Base-by-base conservation (phyloP, 2,888 invertebrate genomes). In the Oxyteleia sp. region DNA sequence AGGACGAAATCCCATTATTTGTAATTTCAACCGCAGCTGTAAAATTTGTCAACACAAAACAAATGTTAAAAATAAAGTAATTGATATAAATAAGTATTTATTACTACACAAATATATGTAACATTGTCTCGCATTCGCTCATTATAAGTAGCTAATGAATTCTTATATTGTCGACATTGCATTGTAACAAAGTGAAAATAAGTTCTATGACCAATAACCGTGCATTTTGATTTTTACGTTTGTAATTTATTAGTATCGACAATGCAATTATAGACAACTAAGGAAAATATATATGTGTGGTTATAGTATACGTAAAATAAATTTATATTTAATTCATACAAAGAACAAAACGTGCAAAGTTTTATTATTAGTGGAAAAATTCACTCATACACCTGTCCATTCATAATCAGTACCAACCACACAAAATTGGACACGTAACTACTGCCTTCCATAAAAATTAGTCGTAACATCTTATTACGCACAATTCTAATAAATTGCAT, bases 21-120 rank as follows among this genome's bases (percentile, higher is more conserved):
- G 45, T 43, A 64, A 55, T 29, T 45, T 55, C 13, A 55, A 35
- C 38, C 15, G 71, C 41, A 64, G 55, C 20, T 74, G 74, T 63
- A 64, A 64, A 74, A 74, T 74, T 23, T 63, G 47, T 32, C 61
- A 63, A 74, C 64, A 63, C 38, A 74, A 74, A 64, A 74, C 55
- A 64, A 64, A 64, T 74, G n/a, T n/a, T n/a, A n/a, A n/a, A n/a
- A n/a, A n/a, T n/a, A n/a, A n/a, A n/a, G n/a, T n/a, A n/a, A n/a
- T n/a, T n/a, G n/a, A n/a, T n/a, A n/a, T n/a, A n/a, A n/a, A n/a
- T n/a, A n/a, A n/a, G n/a, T n/a, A n/a, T n/a, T n/a, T n/a, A n/a
- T n/a, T n/a, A n/a, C n/a, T n/a, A n/a, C n/a, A n/a, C n/a, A n/a
- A n/a, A 64, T 43, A 32, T 32, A 23, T 5, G 32, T 10, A 63